These are phyloP conservation scores for Steromphala cineraria DNA, from an alignment of 2,888 invertebrate genomes.

Conservation along the genomic window DNA sequence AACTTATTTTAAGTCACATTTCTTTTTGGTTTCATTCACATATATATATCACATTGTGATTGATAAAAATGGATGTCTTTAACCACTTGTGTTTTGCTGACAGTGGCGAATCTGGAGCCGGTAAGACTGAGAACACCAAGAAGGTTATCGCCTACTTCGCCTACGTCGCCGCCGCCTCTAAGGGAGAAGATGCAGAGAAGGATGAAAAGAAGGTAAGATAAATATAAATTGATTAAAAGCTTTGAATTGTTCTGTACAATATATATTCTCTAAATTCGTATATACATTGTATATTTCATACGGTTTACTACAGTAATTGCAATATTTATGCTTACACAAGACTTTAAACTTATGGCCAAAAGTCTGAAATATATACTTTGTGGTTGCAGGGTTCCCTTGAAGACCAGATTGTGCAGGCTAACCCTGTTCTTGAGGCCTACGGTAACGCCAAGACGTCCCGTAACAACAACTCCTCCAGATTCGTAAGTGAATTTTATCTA, in stretches of 20 bases:
- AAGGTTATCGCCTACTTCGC: conserved; percentile 99
- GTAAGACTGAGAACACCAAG: conserved; percentile 99
- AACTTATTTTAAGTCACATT: too few relatives aligned
- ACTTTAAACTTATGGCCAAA: neutral
- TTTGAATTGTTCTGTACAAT: too few relatives aligned
- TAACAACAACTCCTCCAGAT: conserved; percentile 94
- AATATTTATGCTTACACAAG: neutral
- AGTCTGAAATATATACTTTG: too few relatives aligned
- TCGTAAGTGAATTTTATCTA: too few relatives aligned
- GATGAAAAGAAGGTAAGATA: conserved; percentile 24
- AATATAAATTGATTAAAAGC: too few relatives aligned
- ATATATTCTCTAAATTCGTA: too few relatives aligned
- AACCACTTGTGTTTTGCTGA: too few relatives aligned
- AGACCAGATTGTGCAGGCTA: conserved; percentile 99
- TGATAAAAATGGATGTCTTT: too few relatives aligned
- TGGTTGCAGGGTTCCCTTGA: conserved; percentile 80
- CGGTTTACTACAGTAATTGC: too few relatives aligned
- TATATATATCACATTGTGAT: too few relatives aligned
- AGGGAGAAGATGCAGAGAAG: conserved; percentile 42
- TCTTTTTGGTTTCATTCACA: too few relatives aligned
- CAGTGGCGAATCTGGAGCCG: conserved; percentile 98
- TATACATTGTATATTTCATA: too few relatives aligned
- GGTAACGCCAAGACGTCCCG: conserved; percentile 77
- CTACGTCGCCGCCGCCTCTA: conserved; percentile 83
- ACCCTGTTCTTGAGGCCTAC: conserved; percentile 78